Evolutionary conservation across 2,113 vertebrate species (phyloP).

Genomic region (Panurus biarmicus): DNA sequence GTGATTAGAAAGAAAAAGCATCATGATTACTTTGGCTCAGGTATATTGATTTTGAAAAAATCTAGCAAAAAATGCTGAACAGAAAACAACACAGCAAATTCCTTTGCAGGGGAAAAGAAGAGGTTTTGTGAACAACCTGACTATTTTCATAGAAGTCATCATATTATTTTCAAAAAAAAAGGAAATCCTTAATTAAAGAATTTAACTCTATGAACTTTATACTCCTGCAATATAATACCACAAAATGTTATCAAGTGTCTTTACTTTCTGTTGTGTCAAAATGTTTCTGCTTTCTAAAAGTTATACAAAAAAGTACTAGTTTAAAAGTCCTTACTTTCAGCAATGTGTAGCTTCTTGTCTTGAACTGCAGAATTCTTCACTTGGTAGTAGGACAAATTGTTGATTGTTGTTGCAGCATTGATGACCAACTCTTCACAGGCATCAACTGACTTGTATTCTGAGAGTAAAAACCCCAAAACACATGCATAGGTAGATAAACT

Average conservation of each 20-base stretch:
- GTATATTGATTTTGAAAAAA: background rate
- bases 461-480: background rate
- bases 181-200: background rate
- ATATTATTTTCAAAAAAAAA: background rate
- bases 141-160: background rate
- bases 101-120: background rate
- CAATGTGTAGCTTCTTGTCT: conserved; percentile 70
- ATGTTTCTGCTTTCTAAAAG: background rate
- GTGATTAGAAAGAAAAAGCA: background rate
- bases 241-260: background rate
- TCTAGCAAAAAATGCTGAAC: background rate
- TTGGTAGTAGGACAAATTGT: conserved; percentile 92
- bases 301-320: background rate
- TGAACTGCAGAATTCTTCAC: conserved; percentile 73
- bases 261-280: background rate
- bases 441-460: conserved; percentile 79
- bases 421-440: conserved; percentile 86
- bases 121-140: background rate
- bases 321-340: conserved; percentile 76
- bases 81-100: background rate
- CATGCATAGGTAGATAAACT: background rate
- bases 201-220: background rate
- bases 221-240: background rate
- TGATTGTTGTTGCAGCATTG: conserved; percentile 81
- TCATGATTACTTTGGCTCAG: background rate